Conservation (phyloP, 2,113 vertebrate species). For the Pica pica region DNA sequence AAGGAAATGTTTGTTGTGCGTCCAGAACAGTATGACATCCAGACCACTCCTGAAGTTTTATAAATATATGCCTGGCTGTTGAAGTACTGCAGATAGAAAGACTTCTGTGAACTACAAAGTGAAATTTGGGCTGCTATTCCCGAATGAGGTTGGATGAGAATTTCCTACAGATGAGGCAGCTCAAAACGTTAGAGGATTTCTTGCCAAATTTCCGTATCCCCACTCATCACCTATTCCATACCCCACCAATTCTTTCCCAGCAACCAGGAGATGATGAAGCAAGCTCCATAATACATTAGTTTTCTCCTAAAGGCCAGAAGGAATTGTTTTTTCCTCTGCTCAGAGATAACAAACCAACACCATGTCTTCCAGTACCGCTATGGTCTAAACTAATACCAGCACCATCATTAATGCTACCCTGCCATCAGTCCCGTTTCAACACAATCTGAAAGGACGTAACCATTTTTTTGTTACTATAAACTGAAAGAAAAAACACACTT, state of each 20-base stretch:
- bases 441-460: neutral
- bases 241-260: neutral
- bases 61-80: neutral
- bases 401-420: neutral
- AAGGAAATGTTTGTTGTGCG: neutral
- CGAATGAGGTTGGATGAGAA: neutral
- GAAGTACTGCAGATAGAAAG: neutral
- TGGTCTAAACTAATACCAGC: neutral
- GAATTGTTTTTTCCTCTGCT: neutral
- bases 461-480: neutral
- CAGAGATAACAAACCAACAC: neutral
- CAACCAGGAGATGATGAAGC: neutral
- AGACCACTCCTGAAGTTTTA: neutral
- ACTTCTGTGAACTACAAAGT: neutral
- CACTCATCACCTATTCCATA: neutral
- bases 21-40: neutral
- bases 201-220: neutral
- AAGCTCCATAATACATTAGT: neutral
- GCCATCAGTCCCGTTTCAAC: neutral
- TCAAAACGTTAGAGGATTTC: neutral
- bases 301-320: neutral
- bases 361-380: neutral
- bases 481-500: neutral
- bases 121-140: neutral
- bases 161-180: neutral